Conservation (phyloP, 1,140 invertebrate genomes). For the Sarcophaga peregrina region DNA sequence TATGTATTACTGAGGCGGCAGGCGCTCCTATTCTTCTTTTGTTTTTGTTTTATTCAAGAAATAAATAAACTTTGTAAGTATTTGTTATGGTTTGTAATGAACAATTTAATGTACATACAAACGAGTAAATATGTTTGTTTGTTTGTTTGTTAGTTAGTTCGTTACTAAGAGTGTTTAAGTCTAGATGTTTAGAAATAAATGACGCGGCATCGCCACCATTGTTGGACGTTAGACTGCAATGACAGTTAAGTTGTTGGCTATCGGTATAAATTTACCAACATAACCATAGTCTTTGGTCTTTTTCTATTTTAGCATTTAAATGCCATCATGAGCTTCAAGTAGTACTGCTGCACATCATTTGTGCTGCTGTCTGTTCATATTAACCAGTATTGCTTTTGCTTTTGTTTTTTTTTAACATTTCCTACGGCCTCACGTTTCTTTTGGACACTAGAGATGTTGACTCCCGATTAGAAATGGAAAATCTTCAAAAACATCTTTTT, state of each 20-base stretch:
- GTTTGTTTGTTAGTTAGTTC: no score
- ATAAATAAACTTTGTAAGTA: background rate
- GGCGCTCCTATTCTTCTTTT: background rate
- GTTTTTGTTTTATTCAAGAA: background rate
- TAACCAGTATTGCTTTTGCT: background rate
- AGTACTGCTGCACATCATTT: constrained; percentile 25
- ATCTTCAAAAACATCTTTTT: constrained; percentile 13
- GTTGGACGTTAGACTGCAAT: constrained; percentile 24
- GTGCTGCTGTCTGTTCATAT: constrained; percentile 11
- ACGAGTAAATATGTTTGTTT: background rate
- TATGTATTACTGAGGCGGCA: background rate
- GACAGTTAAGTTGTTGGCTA: background rate
- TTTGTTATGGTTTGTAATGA: no score
- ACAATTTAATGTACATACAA: no score
- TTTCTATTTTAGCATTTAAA: constrained; percentile 13
- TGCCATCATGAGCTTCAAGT: constrained; percentile 18
- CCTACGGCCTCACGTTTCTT: constrained; percentile 38
- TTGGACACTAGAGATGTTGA: constrained; percentile 35
- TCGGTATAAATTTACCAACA: background rate
- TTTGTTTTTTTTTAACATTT: constrained; percentile 29
- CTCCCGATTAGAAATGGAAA: constrained; percentile 34
- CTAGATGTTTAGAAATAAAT: background rate
- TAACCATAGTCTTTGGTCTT: background rate
- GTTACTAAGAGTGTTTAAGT: background rate
- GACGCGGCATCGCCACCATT: background rate